Conservation (phyloP, 2,888 invertebrate species). For the Tetrapedia diversipes region DNA sequence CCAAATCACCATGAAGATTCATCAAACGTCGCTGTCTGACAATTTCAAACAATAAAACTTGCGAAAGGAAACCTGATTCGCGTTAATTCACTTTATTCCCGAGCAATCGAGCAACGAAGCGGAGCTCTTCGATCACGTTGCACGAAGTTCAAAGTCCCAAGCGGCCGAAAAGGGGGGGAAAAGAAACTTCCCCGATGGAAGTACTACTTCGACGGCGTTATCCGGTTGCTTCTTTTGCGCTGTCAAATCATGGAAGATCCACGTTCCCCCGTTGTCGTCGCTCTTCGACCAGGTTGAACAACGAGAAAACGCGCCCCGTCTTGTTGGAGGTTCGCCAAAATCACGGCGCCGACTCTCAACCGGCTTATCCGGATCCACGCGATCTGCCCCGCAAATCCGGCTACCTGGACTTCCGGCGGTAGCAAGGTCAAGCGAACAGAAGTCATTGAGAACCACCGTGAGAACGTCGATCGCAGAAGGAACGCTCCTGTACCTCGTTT, state of each 20-base stretch:
- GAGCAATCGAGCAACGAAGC: background rate
- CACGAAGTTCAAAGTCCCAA: constrained; percentile 17
- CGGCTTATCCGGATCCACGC: constrained; percentile 3
- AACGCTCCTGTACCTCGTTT: constrained; percentile 11
- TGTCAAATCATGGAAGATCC: constrained; percentile 45
- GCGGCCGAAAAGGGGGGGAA: constrained; percentile 1
- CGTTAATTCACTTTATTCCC: background rate
- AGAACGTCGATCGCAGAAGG: constrained; percentile 29
- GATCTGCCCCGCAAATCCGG: background rate
- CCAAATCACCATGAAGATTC: no score
- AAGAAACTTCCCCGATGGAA: constrained; percentile 1
- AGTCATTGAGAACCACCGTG: constrained; percentile 25
- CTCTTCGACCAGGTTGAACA: constrained; percentile 38
- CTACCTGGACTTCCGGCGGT: background rate
- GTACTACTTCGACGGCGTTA: constrained; percentile 9
- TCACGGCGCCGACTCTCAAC: constrained; percentile 51
- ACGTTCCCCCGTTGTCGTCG: constrained; percentile 43
- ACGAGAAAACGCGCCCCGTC: constrained; percentile 40
- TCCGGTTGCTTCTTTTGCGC: constrained; percentile 30
- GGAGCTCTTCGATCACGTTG: constrained; percentile 17
- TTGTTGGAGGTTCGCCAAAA: constrained; percentile 62
- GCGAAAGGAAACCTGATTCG: background rate
- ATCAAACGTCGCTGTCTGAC: no score
- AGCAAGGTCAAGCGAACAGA: background rate
- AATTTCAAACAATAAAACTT: background rate